Conservation (phyloP, 2,113 vertebrate species). For the Clarias batrachus region DNA sequence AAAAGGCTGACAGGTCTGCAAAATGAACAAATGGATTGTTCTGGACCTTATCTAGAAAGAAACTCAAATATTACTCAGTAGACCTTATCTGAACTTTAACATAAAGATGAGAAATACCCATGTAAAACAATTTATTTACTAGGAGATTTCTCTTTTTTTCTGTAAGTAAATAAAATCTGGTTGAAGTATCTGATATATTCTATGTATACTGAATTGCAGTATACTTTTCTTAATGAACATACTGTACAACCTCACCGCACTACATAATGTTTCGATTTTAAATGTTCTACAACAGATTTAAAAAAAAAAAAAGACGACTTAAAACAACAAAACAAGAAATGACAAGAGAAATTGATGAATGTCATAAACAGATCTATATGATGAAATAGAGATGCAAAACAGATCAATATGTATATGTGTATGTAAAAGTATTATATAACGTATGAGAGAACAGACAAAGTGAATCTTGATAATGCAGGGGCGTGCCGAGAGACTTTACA, state of each 20-base stretch:
- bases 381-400: constrained; percentile 3
- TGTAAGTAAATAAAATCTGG: constrained; percentile 16
- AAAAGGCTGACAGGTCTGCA: background rate
- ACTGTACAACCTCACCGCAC: background rate
- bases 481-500: constrained; percentile 19
- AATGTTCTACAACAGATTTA: background rate
- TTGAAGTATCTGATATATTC: constrained; percentile 18
- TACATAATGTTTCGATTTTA: background rate
- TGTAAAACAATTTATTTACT: background rate
- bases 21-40: background rate
- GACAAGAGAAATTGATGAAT: background rate
- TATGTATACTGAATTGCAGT: background rate
- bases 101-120: background rate
- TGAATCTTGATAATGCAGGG: constrained; percentile 1
- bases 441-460: constrained; percentile 9
- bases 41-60: background rate
- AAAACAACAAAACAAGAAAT: constrained; percentile 3
- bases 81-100: background rate
- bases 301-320: background rate
- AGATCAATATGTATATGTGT: background rate
- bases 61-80: background rate
- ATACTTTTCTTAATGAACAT: background rate
- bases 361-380: background rate
- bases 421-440: constrained; percentile 10
- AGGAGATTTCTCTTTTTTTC: background rate